These are phyloP conservation scores for Mycogona germanica DNA, from an alignment of 2,888 invertebrate species.

Conservation along the genomic window DNA sequence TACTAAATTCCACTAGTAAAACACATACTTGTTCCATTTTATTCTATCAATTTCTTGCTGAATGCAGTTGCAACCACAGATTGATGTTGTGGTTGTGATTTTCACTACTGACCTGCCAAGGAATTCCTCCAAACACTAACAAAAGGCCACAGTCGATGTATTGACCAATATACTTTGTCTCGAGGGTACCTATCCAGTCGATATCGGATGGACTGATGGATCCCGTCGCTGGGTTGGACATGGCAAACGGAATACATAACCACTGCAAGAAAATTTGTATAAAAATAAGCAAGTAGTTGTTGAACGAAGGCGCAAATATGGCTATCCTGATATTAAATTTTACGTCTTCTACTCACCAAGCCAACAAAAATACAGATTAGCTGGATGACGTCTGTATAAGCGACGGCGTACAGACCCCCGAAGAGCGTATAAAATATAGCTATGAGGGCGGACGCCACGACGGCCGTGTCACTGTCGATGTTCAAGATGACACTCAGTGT, in stretches of 20 bases:
- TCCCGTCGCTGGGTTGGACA: conserved; percentile 69
- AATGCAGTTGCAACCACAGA: not conserved
- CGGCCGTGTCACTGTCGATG: conserved; percentile 82
- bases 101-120: conserved; percentile 71
- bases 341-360: conserved; percentile 46
- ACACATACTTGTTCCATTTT: not conserved
- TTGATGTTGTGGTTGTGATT: not conserved
- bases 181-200: conserved; percentile 77
- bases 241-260: conserved; percentile 96
- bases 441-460: conserved; percentile 89
- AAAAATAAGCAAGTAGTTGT: not conserved
- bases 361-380: conserved; percentile 96
- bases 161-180: conserved; percentile 57
- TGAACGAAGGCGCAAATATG: not conserved
- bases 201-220: conserved; percentile 64
- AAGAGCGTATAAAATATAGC: conserved; percentile 96
- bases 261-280: conserved; percentile 42
- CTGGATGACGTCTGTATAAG: conserved; percentile 97
- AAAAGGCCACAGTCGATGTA: conserved; percentile 82
- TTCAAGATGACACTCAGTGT: conserved; percentile 95
- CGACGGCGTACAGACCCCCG: conserved; percentile 95
- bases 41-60: not conserved
- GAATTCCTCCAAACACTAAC: conserved; percentile 88
- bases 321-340: not conserved
- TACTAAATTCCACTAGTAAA: not conserved